Evolutionary conservation across 2,797 vertebrate genomes (phyloP), one percentile per base, ranked within the genome.

Genomic region (Thripadectes ignobilis): DNA sequence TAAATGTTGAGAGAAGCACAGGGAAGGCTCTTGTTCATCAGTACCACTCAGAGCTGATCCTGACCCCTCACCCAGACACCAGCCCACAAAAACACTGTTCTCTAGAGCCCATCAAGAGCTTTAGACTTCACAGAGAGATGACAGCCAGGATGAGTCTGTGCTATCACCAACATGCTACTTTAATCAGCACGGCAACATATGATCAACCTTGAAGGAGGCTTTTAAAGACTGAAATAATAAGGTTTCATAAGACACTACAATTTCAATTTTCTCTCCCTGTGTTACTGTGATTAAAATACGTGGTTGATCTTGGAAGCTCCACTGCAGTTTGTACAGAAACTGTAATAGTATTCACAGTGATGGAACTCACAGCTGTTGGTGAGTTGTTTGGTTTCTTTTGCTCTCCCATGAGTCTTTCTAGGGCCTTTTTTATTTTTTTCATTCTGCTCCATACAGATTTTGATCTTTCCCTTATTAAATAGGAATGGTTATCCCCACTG

Each of bases 391-490:
- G 49, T 84, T 82, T 93, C 80, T 77, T 95, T 91, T 85, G 29
- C 71, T 92, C 48, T 81, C 59, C 46, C 23, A 45, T n/a, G 41
- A 82, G n/a, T 87, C 45, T 62, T 92, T 46, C 34, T 67, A 63
- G 34, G 27, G 80, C 51, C 29, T 41, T 59, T 15, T 23, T 52
- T 52, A 71, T 73, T 67, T 71, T 46, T 55, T 12, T 26, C 23
- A 48, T 76, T 48, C 46, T 76, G 27, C 57, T 90, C 59, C 16
- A 34, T 12, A 82, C 7, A 91, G 67, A 83, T 93, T 92, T 93
- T 94, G 57, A 86, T 92, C 77, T 82, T 84, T 43, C 24, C 27
- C 89, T 72, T 92, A 89, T 85, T 93, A 92, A 94, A 93, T 3
- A 84, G 67, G 61, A 96, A 93, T 49, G 57, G 85, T 88, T 90